Base-by-base conservation (phyloP, 2,113 vertebrate genomes). In the Ovis aries region DNA sequence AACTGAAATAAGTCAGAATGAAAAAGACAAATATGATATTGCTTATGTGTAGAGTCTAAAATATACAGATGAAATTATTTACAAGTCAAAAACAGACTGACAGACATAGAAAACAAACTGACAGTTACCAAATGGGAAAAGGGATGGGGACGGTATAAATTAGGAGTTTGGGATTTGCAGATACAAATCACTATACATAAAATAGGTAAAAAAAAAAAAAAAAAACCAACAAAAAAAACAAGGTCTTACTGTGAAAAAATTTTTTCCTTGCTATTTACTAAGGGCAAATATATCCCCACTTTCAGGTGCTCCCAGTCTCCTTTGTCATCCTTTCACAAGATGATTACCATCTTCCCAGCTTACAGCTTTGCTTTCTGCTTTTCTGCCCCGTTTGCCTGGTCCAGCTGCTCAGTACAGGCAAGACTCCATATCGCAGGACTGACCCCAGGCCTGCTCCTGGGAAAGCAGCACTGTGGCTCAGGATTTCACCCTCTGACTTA, bases 391-490 rank as follows among this genome's bases (percentile, higher is more conserved):
- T 25, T 14, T 2, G 60, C 71, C 55, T 9, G n/a, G 53, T 29
- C 21, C 21, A 43, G 62, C 55, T 33, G 43, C 55, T 23, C 13
- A 40, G 12, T n/a, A 6, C 71, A 25, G 62, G 25, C 1, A 1
- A 14, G 5, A 62, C 40, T 16, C 2, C 11, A 8, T 40, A 3
- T 11, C 0, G 0, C 45, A 1, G 64, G 85, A 64, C 59, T 36
- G n/a, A 43, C 7, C 15, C 27, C 8, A 1, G 43, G n/a, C 59
- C 33, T 27, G 31, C 85, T 53, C 36, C 50, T 1, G 62, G 27
- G 48, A 43, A 48, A 0, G 8, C 2, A n/a, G 27, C 16, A 6
- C 33, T 1, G 4, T 1, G 36, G 87, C 52, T 81, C 0, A 0
- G 8, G 33, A 43, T 62, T 77, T 81, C 29, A 48, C 3, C 16